phyloP scores from a whole-genome alignment of 2,888 invertebrate species.

The Hypsopygia costalis region DNA sequence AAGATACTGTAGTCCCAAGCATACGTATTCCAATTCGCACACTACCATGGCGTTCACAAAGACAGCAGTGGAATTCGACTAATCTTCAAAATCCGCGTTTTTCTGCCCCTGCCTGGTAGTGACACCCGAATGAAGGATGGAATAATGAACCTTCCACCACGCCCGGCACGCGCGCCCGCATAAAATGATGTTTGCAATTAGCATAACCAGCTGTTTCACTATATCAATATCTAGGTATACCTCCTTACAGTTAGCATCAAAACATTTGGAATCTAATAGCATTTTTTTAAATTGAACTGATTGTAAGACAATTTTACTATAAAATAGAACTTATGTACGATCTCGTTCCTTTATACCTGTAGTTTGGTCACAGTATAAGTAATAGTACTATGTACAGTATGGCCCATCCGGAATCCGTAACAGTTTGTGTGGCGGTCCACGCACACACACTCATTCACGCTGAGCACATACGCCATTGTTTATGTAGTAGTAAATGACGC shows the following conservation, averaged over 20 bases:
- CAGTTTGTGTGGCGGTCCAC: too few relatives aligned
- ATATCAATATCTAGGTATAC: slow-evolving; percentile 1
- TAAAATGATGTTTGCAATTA: slow-evolving; percentile 53
- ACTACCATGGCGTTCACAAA: neutral
- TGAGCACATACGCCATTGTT: too few relatives aligned
- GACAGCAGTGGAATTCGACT: slow-evolving; percentile 21
- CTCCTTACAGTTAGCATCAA: slow-evolving; percentile 1
- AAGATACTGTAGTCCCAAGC: too few relatives aligned
- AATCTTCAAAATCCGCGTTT: slow-evolving; percentile 30
- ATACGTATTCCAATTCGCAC: too few relatives aligned
- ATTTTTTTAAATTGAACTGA: neutral
- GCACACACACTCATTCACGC: too few relatives aligned
- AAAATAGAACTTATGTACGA: too few relatives aligned
- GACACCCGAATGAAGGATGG: slow-evolving; percentile 62
- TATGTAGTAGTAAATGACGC: too few relatives aligned
- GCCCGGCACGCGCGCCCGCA: slow-evolving; percentile 55
- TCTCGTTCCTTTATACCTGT: too few relatives aligned
- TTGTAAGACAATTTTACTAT: too few relatives aligned
- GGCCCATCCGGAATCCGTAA: too few relatives aligned
- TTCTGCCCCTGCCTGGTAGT: slow-evolving; percentile 39
- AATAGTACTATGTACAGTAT: too few relatives aligned
- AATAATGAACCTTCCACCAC: slow-evolving; percentile 52
- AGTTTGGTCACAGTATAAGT: too few relatives aligned
- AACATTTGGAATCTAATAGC: neutral
- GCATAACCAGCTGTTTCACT: slow-evolving; percentile 43